phyloP scores from a whole-genome alignment of 2,797 vertebrate genomes.

The Scarus forsteni region DNA sequence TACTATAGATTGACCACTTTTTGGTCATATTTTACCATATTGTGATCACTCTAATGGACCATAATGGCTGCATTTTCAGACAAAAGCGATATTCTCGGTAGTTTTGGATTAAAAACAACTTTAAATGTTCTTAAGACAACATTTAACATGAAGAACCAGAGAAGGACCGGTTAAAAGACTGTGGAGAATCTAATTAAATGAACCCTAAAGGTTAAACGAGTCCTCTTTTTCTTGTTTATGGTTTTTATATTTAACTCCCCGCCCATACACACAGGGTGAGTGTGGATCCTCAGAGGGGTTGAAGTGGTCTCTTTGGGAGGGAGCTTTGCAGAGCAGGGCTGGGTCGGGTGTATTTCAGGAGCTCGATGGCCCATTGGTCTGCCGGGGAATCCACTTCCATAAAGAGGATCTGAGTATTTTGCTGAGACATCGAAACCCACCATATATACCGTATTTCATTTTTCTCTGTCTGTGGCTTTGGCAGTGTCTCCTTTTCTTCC shows the following conservation, averaged over 20 bases:
- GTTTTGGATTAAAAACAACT: not conserved
- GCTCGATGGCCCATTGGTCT: conserved; percentile 80
- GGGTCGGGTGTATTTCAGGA: conserved; percentile 83
- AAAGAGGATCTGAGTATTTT: conserved; percentile 78
- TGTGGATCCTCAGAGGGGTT: conserved; percentile 11
- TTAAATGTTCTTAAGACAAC: not conserved
- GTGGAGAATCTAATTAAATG: not conserved
- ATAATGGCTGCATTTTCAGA: no score
- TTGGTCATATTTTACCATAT: no score
- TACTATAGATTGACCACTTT: no score
- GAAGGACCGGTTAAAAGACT: not conserved
- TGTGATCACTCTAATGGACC: no score
- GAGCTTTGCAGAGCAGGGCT: conserved; percentile 49
- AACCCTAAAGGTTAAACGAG: not conserved
- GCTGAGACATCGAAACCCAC: conserved; percentile 76
- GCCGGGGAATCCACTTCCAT: conserved; percentile 78
- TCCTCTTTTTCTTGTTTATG: not conserved
- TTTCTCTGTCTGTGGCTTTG: conserved; percentile 74
- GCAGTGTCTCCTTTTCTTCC: conserved; percentile 74
- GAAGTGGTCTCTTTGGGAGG: conserved; percentile 22
- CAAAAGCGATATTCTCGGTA: no score
- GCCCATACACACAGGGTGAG: conserved; percentile 11
- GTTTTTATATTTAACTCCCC: not conserved
- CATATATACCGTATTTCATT: conserved; percentile 83
- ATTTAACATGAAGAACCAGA: no score